phyloP scores from a whole-genome alignment of 2,797 vertebrate genomes.

The Denticeps clupeoides region DNA sequence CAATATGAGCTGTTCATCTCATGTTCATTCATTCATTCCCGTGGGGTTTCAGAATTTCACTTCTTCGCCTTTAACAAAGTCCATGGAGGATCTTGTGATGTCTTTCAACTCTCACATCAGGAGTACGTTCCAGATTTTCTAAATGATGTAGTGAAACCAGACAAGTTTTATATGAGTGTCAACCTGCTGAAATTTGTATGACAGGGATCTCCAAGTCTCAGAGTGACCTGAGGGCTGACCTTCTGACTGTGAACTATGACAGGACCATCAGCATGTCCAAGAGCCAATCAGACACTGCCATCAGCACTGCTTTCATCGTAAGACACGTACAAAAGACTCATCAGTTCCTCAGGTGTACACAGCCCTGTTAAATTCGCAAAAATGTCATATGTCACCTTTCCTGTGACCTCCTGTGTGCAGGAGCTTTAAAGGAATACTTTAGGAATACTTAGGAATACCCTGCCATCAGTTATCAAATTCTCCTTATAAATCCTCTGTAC shows the following conservation, averaged over 20 bases:
- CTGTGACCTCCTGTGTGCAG: no score
- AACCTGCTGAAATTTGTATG: no score
- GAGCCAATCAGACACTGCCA: conserved; percentile 77
- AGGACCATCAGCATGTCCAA: conserved; percentile 38
- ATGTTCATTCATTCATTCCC: neutral
- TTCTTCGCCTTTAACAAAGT: conserved; percentile 65
- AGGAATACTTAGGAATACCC: no score
- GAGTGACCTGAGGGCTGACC: conserved; percentile 67
- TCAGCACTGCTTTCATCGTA: conserved; percentile 61
- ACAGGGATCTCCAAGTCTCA: conserved; percentile 84
- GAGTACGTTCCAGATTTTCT: conserved; percentile 60
- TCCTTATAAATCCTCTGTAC: no score
- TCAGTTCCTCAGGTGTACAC: neutral
- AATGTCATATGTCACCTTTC: no score
- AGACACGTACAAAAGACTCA: neutral
- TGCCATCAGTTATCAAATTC: no score
- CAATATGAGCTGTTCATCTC: no score
- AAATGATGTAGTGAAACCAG: neutral
- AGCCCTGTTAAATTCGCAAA: no score
- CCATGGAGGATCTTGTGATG: conserved; percentile 75
- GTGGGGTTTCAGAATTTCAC: conserved; percentile 55
- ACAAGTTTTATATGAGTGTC: no score
- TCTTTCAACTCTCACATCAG: conserved; percentile 68
- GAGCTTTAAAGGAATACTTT: no score
- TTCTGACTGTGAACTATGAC: conserved; percentile 45